Evolutionary conservation across 2,797 vertebrate genomes (phyloP).

Genomic region (Argya squamiceps): DNA sequence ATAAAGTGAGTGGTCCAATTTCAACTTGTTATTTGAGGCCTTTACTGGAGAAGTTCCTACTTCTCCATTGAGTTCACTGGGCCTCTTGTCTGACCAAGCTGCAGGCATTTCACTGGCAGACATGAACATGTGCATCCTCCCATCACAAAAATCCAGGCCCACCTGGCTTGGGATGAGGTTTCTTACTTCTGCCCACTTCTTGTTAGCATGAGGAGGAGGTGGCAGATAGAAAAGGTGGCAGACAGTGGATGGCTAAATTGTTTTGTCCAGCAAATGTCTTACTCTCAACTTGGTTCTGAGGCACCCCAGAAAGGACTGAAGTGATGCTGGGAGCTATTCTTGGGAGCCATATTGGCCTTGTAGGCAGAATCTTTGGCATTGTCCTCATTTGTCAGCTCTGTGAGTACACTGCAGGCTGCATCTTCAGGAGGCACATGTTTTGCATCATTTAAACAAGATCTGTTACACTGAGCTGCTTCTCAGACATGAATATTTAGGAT

Average conservation of each 20-base stretch:
- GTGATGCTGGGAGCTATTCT: accelerated
- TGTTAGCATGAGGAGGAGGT: accelerated
- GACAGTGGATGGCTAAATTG: background rate
- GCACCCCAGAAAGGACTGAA: background rate
- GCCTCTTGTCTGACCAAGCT: background rate
- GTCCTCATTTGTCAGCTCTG: background rate
- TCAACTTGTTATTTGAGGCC: background rate
- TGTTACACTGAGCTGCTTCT: background rate
- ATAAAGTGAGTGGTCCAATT: background rate
- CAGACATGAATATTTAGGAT: background rate
- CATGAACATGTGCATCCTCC: background rate
- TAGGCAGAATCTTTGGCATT: background rate
- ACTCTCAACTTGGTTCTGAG: background rate
- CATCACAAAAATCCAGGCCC: background rate
- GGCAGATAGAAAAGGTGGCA: background rate
- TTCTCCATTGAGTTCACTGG: background rate
- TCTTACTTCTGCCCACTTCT: background rate
- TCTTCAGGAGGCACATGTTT: background rate
- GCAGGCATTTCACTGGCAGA: background rate
- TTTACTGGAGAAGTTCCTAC: background rate
- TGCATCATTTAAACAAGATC: background rate
- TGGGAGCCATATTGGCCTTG: accelerated
- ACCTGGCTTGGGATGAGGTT: background rate
- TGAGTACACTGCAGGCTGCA: background rate
- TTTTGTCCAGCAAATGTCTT: background rate